Conservation (phyloP, 2,888 invertebrate genomes). For the Pseudeuparius sepicola region DNA sequence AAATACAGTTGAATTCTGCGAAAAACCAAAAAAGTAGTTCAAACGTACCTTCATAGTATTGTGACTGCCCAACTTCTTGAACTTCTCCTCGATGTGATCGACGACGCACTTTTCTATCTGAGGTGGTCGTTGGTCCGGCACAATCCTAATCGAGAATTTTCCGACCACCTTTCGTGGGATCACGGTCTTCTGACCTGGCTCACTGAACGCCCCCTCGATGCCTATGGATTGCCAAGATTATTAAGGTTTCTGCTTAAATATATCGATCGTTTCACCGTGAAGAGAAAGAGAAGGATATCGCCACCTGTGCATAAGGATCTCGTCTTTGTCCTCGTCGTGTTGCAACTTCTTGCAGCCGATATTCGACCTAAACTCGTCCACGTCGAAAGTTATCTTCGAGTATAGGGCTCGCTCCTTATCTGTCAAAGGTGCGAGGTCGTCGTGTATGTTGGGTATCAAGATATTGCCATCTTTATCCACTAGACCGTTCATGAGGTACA, state of each 20-base stretch:
- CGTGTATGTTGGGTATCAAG: slow-evolving; percentile 69
- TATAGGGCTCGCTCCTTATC: slow-evolving; percentile 64
- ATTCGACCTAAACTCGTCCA: slow-evolving; percentile 61
- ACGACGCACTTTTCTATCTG: slow-evolving; percentile 73
- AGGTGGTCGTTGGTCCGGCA: slow-evolving; percentile 86
- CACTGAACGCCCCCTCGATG: slow-evolving; percentile 83
- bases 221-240: slow-evolving; percentile 11
- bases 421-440: slow-evolving; percentile 67
- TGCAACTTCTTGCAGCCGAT: slow-evolving; percentile 60
- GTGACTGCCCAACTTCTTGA: slow-evolving; percentile 70
- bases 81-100: slow-evolving; percentile 65
- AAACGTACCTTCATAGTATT: slow-evolving; percentile 70
- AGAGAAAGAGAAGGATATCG: slow-evolving; percentile 86
- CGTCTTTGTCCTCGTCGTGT: slow-evolving; percentile 69
- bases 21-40: too few relatives aligned
- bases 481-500: slow-evolving; percentile 73
- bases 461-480: slow-evolving; percentile 84
- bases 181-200: slow-evolving; percentile 89
- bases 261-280: slow-evolving; percentile 53
- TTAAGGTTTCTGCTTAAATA: slow-evolving; percentile 46
- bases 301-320: slow-evolving; percentile 91
- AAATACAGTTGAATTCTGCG: too few relatives aligned
- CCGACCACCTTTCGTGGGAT: slow-evolving; percentile 89
- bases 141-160: slow-evolving; percentile 93
- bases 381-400: slow-evolving; percentile 76